Base-by-base conservation (phyloP, 2,113 vertebrate genomes). In the Nyctereutes procyonoides region DNA sequence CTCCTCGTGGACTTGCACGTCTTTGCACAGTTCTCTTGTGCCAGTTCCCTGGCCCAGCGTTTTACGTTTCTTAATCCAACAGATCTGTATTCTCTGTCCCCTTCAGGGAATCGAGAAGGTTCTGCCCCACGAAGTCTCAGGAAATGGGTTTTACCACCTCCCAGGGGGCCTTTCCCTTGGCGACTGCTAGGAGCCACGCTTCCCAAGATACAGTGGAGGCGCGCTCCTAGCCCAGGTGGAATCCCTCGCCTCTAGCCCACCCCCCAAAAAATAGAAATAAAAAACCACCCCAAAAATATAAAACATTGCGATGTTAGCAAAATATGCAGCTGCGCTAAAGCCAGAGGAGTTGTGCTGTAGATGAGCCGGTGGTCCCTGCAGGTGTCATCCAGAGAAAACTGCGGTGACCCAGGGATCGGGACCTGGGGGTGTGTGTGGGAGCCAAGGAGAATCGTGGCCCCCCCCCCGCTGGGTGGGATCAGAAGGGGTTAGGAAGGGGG, bases 291-390 rank as follows among this genome's bases (percentile, higher is more conserved):
- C 65, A 76, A 76, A 76, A 13, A 74, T 16, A 76, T 3, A 51
- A 84, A 65, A 83, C 26, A 43, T 13, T 38, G 74, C 86, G 51
- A 97, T 90, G 94, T 97, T 76, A 94, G 56, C 32, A 80, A 84
- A 96, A 28, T 63, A 51, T 76, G 20, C 93, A 79, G 74, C 93
- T 94, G 94, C 89, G 32, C 30, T 51, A 60, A 94, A 76, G 93
- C 80, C 97, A 92, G 82, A 30, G 56, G 74, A 26, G 56, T 62
- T 93, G 63, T 56, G 48, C 43, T 65, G 51, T 43, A 28, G 88
- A 83, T 24, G 51, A 73, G 53, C 26, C 48, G 1, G 63, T 90
- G 24, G 71, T 79, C 53, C 55, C 2, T n/a, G 24, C 16, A 53
- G 67, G 63, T 30, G 58, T 43, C 55, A 7, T 67, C 67, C 58